Percentiles rank a stretch among this genome's conserved stretches.
Conservation (phyloP, 2,797 vertebrate species). For the Hydrolagus colliei region DNA sequence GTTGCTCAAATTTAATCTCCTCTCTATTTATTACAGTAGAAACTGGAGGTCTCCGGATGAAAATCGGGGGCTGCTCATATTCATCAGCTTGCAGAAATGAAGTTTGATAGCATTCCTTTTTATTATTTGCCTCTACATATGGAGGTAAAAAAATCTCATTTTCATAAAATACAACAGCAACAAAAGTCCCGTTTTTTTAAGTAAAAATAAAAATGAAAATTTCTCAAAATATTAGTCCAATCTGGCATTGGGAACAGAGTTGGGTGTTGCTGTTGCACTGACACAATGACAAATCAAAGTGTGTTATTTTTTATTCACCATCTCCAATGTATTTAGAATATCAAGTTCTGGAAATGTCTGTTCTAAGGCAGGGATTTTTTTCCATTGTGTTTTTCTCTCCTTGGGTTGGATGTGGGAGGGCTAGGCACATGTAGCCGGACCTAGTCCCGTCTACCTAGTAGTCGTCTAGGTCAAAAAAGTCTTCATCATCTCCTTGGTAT, state of each 20-base stretch:
- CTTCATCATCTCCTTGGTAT: conserved; percentile 95
- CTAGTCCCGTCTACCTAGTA: conserved; percentile 95
- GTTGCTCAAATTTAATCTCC: conserved; percentile 57
- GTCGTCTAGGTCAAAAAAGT: conserved; percentile 99
- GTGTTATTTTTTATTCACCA: conserved; percentile 56
- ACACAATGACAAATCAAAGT: conserved; percentile 68
- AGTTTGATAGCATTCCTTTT: conserved; percentile 66
- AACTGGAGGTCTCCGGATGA: conserved; percentile 39
- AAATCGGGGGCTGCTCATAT: conserved; percentile 63
- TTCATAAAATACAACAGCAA: conserved; percentile 98
- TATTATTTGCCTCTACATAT: conserved; percentile 75
- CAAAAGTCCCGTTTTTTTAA: conserved; percentile 80
- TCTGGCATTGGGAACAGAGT: conserved; percentile 67
- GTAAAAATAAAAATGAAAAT: conserved; percentile 75
- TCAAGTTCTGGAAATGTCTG: conserved; percentile 70
- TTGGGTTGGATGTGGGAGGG: conserved; percentile 76
- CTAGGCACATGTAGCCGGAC: conserved; percentile 69
- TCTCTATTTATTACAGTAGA: conserved; percentile 58
- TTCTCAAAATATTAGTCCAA: conserved; percentile 67
- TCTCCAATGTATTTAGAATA: conserved; percentile 58
- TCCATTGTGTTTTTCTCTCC: conserved; percentile 68
- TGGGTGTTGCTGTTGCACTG: conserved; percentile 75
- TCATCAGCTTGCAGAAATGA: conserved; percentile 60
- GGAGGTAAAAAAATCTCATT: conserved; percentile 92
- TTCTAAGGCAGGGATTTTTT: conserved; percentile 76